Conservation (phyloP, 37 sponge, comb jelly and placozoan species). For the Spongilla lacustris region DNA sequence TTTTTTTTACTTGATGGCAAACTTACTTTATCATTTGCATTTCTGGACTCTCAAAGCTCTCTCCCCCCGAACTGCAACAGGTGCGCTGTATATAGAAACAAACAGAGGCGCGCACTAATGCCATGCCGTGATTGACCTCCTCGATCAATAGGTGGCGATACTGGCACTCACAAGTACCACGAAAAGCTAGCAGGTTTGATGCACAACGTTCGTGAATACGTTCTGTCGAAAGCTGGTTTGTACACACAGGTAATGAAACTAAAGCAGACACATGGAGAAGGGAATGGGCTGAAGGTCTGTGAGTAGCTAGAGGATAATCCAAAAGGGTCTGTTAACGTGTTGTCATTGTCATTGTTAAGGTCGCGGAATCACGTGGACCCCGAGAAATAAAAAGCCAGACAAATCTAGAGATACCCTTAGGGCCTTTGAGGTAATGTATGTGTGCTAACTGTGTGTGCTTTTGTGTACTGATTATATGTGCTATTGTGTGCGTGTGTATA, state of each 20-base stretch:
- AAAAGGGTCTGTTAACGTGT: slow-evolving; percentile 12
- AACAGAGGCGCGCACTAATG: not conserved
- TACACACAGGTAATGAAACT: not conserved
- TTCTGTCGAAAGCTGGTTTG: not conserved
- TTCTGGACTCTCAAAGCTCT: slow-evolving; percentile 72
- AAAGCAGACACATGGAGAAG: slow-evolving; percentile 12
- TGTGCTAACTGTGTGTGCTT: not conserved
- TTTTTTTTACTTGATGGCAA: no score
- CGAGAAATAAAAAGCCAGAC: slow-evolving; percentile 61
- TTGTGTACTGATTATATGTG: no score
- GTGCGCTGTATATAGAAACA: not conserved
- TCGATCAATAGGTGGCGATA: slow-evolving; percentile 33
- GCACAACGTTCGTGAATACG: not conserved
- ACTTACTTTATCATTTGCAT: slow-evolving; percentile 59
- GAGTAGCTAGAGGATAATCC: not conserved
- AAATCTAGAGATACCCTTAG: slow-evolving; percentile 60
- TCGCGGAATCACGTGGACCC: slow-evolving; percentile 68
- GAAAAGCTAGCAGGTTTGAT: slow-evolving; percentile 29
- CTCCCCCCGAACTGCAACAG: slow-evolving; percentile 43
- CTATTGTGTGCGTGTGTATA: not conserved
- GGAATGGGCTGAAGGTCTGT: slow-evolving; percentile 63
- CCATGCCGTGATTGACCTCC: not conserved
- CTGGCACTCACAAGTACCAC: slow-evolving; percentile 55
- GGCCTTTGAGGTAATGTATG: slow-evolving; percentile 59
- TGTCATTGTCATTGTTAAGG: slow-evolving; percentile 16